A percentile compares a stretch with the other conserved stretches of the same genome.
These are phyloP conservation scores for Bubo blakistoni DNA, from an alignment of 2,113 vertebrate genomes.

Conservation along the genomic window DNA sequence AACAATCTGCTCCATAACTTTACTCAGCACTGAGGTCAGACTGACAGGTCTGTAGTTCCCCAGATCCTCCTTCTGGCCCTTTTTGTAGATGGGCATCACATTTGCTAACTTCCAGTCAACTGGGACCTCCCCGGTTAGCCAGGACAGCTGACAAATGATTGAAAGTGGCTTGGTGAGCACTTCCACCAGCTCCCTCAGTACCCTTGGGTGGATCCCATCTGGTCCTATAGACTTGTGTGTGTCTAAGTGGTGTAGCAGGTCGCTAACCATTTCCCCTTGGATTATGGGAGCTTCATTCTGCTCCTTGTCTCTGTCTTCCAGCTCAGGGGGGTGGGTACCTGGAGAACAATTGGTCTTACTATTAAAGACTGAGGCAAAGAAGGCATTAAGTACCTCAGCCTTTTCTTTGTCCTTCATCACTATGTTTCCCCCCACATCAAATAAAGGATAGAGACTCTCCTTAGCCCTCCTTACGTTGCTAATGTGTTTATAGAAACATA, in stretches of 20 bases:
- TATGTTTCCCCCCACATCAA: neutral
- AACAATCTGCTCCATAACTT: neutral
- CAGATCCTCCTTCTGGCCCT: neutral
- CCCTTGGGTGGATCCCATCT: neutral
- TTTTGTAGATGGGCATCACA: neutral
- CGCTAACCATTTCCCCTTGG: too few species aligned
- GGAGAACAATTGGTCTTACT: neutral
- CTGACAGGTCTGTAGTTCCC: neutral
- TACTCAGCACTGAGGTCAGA: neutral
- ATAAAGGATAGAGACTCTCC: neutral
- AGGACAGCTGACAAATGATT: neutral
- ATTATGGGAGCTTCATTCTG: neutral
- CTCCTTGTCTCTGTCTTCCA: neutral
- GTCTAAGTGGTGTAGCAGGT: too few species aligned
- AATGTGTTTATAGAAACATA: neutral
- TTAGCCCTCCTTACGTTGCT: neutral
- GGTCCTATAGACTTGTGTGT: too few species aligned
- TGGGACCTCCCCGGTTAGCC: neutral
- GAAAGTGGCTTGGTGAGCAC: neutral
- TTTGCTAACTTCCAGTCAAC: neutral
- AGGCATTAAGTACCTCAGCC: neutral
- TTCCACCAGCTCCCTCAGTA: neutral
- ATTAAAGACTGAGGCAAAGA: neutral
- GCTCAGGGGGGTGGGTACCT: neutral
- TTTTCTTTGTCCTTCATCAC: neutral